Conservation (phyloP, 2,888 invertebrate species). For the Labia minor region DNA sequence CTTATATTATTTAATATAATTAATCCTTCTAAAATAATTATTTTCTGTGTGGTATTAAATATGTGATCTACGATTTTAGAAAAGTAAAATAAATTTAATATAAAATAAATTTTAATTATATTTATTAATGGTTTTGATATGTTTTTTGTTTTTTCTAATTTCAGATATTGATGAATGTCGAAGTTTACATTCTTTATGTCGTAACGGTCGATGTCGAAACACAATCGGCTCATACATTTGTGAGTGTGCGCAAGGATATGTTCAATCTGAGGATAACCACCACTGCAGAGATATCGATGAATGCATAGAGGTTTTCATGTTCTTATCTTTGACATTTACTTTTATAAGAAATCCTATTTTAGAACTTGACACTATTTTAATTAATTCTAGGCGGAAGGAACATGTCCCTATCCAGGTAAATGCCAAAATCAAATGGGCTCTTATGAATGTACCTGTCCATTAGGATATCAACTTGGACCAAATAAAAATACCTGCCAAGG, state of each 20-base stretch:
- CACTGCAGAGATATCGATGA: conserved; percentile 73
- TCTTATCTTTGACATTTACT: too few relatives aligned
- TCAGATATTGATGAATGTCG: conserved; percentile 72
- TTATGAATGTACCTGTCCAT: conserved; percentile 63
- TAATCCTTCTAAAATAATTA: too few relatives aligned
- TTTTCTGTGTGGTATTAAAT: too few relatives aligned
- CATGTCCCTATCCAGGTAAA: conserved; percentile 51
- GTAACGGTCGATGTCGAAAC: conserved; percentile 74
- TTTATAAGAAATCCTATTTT: neutral
- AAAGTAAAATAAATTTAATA: too few relatives aligned
- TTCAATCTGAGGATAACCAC: conserved; percentile 58
- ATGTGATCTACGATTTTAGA: too few relatives aligned
- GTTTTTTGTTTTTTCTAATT: conserved; percentile 7
- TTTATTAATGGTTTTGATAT: too few relatives aligned
- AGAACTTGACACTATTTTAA: too few relatives aligned
- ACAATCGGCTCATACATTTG: conserved; percentile 68
- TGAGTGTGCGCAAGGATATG: conserved; percentile 70
- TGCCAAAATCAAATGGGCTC: conserved; percentile 62
- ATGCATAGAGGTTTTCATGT: conserved; percentile 49
- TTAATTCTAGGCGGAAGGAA: conserved; percentile 43
- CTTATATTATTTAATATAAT: too few relatives aligned
- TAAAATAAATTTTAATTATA: too few relatives aligned
- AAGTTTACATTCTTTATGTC: conserved; percentile 71
- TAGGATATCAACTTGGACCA: conserved; percentile 60
- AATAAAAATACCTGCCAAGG: conserved; percentile 47